phyloP scores from a whole-genome alignment of 2,797 vertebrate species.

The Siniperca scherzeri region DNA sequence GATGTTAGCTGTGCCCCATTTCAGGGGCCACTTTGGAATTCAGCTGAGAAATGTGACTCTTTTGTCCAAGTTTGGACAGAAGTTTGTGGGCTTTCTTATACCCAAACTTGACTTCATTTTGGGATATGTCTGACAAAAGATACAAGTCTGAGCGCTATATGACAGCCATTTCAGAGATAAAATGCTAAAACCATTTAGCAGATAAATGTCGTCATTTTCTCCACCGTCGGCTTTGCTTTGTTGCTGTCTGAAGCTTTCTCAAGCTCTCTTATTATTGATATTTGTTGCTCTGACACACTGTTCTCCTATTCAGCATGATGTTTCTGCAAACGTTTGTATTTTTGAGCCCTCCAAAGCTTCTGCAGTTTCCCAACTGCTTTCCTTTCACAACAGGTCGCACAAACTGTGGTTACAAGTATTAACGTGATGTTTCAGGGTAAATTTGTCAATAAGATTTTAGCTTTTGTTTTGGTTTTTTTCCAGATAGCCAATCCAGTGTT shows the following conservation, averaged over 20 bases:
- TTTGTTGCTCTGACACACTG: neutral
- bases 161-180: neutral
- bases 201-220: neutral
- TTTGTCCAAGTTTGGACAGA: neutral
- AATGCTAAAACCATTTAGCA: neutral
- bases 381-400: neutral
- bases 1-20: slow-evolving; percentile 4
- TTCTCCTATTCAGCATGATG: neutral
- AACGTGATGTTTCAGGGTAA: neutral
- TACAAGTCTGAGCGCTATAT: neutral
- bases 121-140: neutral
- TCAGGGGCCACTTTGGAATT: neutral
- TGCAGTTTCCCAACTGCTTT: neutral
- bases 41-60: neutral
- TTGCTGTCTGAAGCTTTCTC: neutral
- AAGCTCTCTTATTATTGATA: neutral
- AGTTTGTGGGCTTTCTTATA: neutral
- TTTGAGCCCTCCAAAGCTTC: neutral
- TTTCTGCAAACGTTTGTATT: neutral
- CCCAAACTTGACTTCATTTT: neutral
- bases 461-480: neutral
- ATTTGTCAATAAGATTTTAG: neutral
- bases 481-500: neutral
- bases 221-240: neutral
- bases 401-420: neutral